Evolutionary conservation across 1,140 invertebrate genomes (phyloP).

Genomic region (Nautilus pompilius): DNA sequence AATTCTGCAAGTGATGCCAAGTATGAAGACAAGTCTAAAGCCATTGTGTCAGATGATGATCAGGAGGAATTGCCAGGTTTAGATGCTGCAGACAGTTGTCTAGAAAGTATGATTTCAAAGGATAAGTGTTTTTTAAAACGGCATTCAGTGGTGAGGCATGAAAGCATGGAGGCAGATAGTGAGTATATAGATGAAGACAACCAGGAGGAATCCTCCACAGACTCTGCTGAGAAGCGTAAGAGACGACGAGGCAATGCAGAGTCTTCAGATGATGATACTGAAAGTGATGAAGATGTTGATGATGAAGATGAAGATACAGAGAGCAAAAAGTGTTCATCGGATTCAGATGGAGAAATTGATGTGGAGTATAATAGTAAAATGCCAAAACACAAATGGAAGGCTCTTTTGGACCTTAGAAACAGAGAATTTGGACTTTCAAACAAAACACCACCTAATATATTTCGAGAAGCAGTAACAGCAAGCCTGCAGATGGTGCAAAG

Average conservation of each 20-base stretch:
- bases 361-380: conserved; percentile 40
- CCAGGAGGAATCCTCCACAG: conserved; percentile 4
- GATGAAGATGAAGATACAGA: conserved; percentile 12
- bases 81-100: conserved; percentile 14
- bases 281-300: conserved; percentile 10
- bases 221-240: conserved; percentile 8
- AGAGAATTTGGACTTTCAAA: conserved; percentile 36
- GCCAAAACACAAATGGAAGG: conserved; percentile 68
- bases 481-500: conserved; percentile 79
- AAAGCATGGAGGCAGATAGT: conserved; percentile 7
- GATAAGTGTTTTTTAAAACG: background rate
- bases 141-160: too few species aligned
- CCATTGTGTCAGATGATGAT: background rate
- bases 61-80: background rate
- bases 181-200: conserved; percentile 21
- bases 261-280: conserved; percentile 12
- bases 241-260: background rate
- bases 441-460: conserved; percentile 56
- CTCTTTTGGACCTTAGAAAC: conserved; percentile 54
- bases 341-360: conserved; percentile 10
- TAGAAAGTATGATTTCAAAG: background rate
- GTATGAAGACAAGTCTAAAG: conserved; percentile 10
- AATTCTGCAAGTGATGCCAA: conserved; percentile 11
- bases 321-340: conserved; percentile 6
- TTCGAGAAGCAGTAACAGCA: conserved; percentile 72